Percentiles rank a stretch among this genome's conserved stretches.
Evolutionary conservation across 2,113 vertebrate species (phyloP).

Genomic region (Melanostigma gelatinosum): DNA sequence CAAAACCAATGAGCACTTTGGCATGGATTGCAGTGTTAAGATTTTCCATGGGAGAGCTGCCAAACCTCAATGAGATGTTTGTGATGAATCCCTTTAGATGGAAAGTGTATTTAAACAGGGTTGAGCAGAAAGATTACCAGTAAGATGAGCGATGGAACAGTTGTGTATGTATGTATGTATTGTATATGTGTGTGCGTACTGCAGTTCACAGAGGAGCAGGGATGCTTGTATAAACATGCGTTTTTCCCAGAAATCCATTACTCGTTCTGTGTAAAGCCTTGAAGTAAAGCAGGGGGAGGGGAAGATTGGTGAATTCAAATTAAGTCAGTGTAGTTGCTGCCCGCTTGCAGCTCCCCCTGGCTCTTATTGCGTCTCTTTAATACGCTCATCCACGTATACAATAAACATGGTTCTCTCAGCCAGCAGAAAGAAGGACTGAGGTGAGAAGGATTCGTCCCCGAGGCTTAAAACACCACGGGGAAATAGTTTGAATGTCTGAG

Average conservation of each 20-base stretch:
- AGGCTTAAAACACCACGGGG: conserved; percentile 44
- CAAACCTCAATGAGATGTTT: conserved; percentile 72
- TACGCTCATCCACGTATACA: conserved; percentile 23
- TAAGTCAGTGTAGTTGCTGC: background rate
- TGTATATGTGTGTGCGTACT: background rate
- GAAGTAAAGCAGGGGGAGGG: conserved; percentile 1
- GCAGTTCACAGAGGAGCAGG: background rate
- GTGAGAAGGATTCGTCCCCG: conserved; percentile 37
- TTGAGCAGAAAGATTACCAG: conserved; percentile 36
- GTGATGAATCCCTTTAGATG: conserved; percentile 55
- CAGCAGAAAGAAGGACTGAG: conserved; percentile 17
- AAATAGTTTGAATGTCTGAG: conserved; percentile 70
- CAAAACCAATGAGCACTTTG: conserved; percentile 55
- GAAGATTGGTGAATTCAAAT: background rate
- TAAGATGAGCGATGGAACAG: conserved; percentile 39
- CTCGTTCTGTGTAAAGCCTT: conserved; percentile 1
- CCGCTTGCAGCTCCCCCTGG: conserved; percentile 30
- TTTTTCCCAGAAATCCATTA: conserved; percentile 31
- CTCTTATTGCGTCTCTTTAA: conserved; percentile 31
- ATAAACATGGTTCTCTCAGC: conserved; percentile 39
- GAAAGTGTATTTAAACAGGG: conserved; percentile 64
- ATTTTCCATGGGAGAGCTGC: conserved; percentile 75
- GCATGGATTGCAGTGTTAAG: conserved; percentile 61
- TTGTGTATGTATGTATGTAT: conserved; percentile 13
- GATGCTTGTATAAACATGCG: conserved; percentile 43